phyloP scores from a whole-genome alignment of 2,113 vertebrate species.

The Trichomycterus rosablanca region DNA sequence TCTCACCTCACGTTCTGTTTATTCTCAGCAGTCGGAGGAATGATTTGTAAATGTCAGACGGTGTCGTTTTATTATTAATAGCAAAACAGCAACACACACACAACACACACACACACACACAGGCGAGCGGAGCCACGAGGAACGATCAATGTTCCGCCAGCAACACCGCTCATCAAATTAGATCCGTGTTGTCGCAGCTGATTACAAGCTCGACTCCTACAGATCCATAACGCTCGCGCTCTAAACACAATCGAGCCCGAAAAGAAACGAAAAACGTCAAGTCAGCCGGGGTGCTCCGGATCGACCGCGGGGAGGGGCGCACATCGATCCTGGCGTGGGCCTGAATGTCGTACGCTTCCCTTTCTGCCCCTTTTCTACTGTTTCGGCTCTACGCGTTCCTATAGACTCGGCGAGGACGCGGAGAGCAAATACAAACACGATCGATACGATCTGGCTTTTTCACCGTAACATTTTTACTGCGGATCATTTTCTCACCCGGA shows the following conservation, averaged over 20 bases:
- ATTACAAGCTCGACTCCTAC: constrained; percentile 59
- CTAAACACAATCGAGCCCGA: constrained; percentile 51
- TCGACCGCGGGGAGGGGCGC: constrained; percentile 54
- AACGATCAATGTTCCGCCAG: constrained; percentile 63
- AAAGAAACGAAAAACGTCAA: constrained; percentile 34
- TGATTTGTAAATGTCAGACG: constrained; percentile 53
- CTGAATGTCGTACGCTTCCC: constrained; percentile 61
- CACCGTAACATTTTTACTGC: no score
- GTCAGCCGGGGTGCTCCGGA: constrained; percentile 55
- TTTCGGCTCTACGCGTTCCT: constrained; percentile 52
- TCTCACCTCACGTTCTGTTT: constrained; percentile 1
- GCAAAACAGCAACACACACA: constrained; percentile 39
- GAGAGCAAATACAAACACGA: constrained; percentile 17
- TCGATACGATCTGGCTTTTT: not conserved
- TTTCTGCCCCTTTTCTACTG: constrained; percentile 44
- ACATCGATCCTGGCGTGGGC: constrained; percentile 60
- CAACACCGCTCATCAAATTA: constrained; percentile 64
- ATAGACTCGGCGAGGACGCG: no score
- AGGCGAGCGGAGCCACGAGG: constrained; percentile 19
- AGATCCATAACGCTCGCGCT: constrained; percentile 56
- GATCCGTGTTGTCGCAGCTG: constrained; percentile 68
- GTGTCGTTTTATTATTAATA: constrained; percentile 53
- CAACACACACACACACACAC: no score
- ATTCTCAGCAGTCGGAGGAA: constrained; percentile 23
- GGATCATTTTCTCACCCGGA: no score